Evolutionary conservation across 1,140 invertebrate species (phyloP).

Genomic region (Odontomachus brunneus): DNA sequence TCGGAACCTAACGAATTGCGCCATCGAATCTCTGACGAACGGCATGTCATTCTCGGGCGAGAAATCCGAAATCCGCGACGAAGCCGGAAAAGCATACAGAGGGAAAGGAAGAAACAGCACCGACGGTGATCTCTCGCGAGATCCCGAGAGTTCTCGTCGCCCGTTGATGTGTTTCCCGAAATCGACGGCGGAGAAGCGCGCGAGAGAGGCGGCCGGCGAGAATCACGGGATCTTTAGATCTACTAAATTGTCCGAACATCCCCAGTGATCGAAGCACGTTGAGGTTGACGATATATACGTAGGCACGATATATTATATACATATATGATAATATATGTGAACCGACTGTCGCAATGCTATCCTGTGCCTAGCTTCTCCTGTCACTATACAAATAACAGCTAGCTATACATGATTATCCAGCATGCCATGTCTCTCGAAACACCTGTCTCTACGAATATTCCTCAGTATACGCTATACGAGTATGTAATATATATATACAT

Average conservation of each 20-base stretch:
- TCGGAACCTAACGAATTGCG: neutral
- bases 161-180: slow-evolving; percentile 16
- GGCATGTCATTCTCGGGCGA: neutral
- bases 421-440: slow-evolving; percentile 77
- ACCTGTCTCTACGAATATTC: slow-evolving; percentile 62
- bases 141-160: slow-evolving; percentile 17
- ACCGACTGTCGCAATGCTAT: slow-evolving; percentile 82
- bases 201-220: neutral
- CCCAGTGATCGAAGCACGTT: slow-evolving; percentile 47
- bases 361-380: slow-evolving; percentile 86
- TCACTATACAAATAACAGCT: slow-evolving; percentile 86
- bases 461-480: slow-evolving; percentile 55
- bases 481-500: slow-evolving; percentile 21
- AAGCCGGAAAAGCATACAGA: slow-evolving; percentile 6
- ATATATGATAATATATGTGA: slow-evolving; percentile 58
- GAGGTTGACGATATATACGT: slow-evolving; percentile 69
- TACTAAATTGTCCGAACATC: neutral
- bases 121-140: neutral
- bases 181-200: slow-evolving; percentile 30
- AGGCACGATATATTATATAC: slow-evolving; percentile 71
- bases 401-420: slow-evolving; percentile 83
- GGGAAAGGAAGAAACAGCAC: slow-evolving; percentile 7
- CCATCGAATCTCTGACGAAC: neutral
- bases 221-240: slow-evolving; percentile 37
- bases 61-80: slow-evolving; percentile 37